Evolutionary conservation across 2,113 vertebrate species (phyloP).

Genomic region (Podarcis raffonei): DNA sequence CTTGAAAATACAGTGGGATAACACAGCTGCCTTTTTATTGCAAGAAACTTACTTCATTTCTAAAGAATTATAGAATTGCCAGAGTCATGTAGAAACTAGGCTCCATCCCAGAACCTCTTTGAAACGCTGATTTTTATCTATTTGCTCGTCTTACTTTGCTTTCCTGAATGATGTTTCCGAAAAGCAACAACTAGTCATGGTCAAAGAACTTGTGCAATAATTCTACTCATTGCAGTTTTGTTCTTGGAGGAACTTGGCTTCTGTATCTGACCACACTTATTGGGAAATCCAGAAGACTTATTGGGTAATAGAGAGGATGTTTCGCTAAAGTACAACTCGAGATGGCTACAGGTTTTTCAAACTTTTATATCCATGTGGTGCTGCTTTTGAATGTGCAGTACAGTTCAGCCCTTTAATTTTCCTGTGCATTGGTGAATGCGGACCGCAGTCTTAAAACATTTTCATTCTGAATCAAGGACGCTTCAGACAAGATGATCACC

Average conservation of each 20-base stretch:
- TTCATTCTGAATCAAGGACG: background rate
- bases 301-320: background rate
- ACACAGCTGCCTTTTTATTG: background rate
- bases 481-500: background rate
- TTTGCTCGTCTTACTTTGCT: constrained; percentile 19
- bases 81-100: background rate
- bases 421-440: no score
- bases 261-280: constrained; percentile 34
- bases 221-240: background rate
- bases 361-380: background rate
- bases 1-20: background rate
- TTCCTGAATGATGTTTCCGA: constrained; percentile 29
- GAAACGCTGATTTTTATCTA: background rate
- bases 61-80: background rate
- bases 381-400: background rate
- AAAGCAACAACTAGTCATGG: constrained; percentile 26
- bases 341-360: background rate
- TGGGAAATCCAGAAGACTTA: constrained; percentile 9
- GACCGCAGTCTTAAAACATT: background rate
- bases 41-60: background rate
- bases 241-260: constrained; percentile 8
- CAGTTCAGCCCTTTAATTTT: background rate
- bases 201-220: background rate
- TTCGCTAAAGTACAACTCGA: background rate
- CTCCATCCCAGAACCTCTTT: background rate